These are phyloP conservation scores for Orbicella faveolata DNA, from an alignment of 64 coral and sea anemone genomes.

Conservation along the genomic window DNA sequence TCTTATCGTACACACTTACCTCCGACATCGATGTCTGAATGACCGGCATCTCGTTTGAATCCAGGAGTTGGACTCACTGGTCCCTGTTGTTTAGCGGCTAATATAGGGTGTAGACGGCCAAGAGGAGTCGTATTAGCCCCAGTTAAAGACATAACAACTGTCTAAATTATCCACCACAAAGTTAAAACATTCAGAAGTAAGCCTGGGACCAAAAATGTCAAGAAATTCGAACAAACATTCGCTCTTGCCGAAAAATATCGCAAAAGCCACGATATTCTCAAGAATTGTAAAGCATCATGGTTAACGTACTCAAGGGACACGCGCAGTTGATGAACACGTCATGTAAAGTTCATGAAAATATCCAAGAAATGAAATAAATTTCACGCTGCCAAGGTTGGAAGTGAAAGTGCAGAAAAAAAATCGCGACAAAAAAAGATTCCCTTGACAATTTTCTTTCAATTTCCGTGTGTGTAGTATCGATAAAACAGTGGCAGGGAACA, in stretches of 20 bases:
- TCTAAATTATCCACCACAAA: not conserved
- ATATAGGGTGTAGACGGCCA: constrained; percentile 92
- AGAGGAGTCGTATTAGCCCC: constrained; percentile 95
- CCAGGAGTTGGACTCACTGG: constrained; percentile 16
- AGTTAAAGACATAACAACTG: constrained; percentile 37
- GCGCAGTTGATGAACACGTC: not conserved
- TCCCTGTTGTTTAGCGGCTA: constrained; percentile 81
- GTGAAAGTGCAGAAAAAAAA: too few species aligned
- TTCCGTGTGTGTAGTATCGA: too few species aligned
- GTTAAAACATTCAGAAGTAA: constrained; percentile 16
- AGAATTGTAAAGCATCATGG: constrained; percentile 24
- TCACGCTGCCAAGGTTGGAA: not conserved
- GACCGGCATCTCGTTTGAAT: constrained; percentile 41
- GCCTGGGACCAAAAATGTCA: not conserved
- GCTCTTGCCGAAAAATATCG: not conserved
- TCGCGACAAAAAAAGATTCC: too few species aligned
- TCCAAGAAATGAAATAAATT: not conserved
- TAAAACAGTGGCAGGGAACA: too few species aligned
- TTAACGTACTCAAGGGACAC: not conserved
- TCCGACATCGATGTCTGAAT: constrained; percentile 16
- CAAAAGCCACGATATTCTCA: constrained; percentile 23
- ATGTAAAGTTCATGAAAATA: constrained; percentile 6
- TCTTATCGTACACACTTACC: constrained; percentile 21
- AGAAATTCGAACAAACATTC: constrained; percentile 22
- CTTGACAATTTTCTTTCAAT: too few species aligned